Conservation (phyloP, 2,888 invertebrate species). For the Pyrrhosoma nymphula region DNA sequence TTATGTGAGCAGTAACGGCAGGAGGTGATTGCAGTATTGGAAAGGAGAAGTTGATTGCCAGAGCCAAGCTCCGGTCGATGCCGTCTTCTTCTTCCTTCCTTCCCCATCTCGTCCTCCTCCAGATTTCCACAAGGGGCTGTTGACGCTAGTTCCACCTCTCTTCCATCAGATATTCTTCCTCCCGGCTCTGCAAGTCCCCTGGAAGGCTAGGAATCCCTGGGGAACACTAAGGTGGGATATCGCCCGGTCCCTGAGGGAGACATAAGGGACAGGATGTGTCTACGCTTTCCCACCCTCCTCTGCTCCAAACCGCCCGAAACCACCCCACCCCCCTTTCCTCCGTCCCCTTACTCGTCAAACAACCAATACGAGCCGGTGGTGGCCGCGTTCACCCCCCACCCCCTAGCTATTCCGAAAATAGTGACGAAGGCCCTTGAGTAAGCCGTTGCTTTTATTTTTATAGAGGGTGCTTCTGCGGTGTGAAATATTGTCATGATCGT, state of each 20-base stretch:
- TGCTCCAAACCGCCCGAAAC: not conserved
- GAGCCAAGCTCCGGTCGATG: not conserved
- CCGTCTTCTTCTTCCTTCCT: not conserved
- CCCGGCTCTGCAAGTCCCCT: not conserved
- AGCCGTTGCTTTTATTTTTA: slow-evolving; percentile 13
- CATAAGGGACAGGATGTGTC: slow-evolving; percentile 36
- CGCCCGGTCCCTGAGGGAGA: not conserved
- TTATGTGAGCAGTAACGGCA: not conserved
- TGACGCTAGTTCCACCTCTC: not conserved
- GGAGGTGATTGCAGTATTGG: not conserved
- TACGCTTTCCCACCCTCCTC: not conserved
- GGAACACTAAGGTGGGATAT: slow-evolving; percentile 26
- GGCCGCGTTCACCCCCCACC: not conserved
- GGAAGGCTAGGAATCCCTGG: not conserved
- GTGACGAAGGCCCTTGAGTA: not conserved
- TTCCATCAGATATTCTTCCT: not conserved
- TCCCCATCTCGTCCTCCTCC: not conserved
- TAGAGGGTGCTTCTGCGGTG: not conserved
- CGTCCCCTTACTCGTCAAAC: not conserved
- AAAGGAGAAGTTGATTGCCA: not conserved
- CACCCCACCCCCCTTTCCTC: not conserved
- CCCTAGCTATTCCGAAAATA: not conserved
- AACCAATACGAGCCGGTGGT: not conserved
- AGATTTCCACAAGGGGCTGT: not conserved
- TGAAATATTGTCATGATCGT: slow-evolving; percentile 4